These are phyloP conservation scores for Drosophila arawakana DNA, from an alignment of 1,140 invertebrate genomes.

Conservation along the genomic window DNA sequence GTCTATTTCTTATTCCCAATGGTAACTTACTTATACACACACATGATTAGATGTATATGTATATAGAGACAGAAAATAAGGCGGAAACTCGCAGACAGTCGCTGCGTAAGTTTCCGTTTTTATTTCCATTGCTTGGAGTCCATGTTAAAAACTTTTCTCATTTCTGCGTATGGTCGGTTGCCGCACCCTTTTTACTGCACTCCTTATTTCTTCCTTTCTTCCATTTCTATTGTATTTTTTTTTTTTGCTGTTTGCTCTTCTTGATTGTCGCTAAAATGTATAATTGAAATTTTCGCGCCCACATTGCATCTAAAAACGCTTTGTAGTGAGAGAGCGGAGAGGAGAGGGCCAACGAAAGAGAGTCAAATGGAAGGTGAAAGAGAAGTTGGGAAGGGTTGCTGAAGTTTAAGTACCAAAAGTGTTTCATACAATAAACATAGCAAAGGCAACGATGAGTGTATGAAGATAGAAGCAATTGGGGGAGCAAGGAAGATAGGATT, in stretches of 20 bases:
- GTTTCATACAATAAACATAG: constrained; percentile 72
- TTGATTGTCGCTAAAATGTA: constrained; percentile 73
- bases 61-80: background rate
- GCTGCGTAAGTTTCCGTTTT: constrained; percentile 20
- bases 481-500: background rate
- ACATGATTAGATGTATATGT: too few species aligned
- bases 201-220: constrained; percentile 7
- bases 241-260: constrained; percentile 12
- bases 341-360: background rate
- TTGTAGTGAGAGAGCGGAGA: constrained; percentile 18
- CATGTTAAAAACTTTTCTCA: constrained; percentile 62
- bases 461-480: constrained; percentile 24
- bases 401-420: constrained; percentile 14
- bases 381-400: background rate
- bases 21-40: too few species aligned
- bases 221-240: background rate
- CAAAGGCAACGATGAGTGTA: constrained; percentile 37
- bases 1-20: too few species aligned
- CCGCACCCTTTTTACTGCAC: constrained; percentile 39
- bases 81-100: constrained; percentile 28
- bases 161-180: constrained; percentile 42
- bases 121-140: background rate
- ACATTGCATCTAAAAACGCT: constrained; percentile 59
- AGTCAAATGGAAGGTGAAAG: background rate
- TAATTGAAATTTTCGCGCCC: constrained; percentile 78